A percentile compares a stretch with the other conserved stretches of the same genome.
phyloP scores from a whole-genome alignment of 2,888 invertebrate genomes.

The Andrena haemorrhoa region DNA sequence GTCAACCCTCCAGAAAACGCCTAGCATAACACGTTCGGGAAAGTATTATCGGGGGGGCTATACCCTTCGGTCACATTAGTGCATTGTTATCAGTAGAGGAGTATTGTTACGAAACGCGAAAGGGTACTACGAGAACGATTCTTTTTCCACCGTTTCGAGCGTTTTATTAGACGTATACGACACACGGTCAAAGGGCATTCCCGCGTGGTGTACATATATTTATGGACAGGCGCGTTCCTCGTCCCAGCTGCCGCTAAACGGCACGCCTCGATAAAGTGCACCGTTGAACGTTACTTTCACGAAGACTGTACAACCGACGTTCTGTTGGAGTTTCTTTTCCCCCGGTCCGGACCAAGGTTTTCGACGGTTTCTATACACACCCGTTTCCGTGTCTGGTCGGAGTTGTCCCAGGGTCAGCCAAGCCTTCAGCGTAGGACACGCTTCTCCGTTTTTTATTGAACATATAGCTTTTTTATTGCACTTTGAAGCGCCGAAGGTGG shows the following conservation, averaged over 20 bases:
- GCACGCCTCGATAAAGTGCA: constrained; percentile 29
- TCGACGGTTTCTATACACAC: constrained; percentile 31
- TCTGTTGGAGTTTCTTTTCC: constrained; percentile 10
- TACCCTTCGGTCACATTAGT: constrained; percentile 39
- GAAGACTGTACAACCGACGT: constrained; percentile 8
- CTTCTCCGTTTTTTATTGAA: constrained; percentile 56
- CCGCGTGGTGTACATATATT: constrained; percentile 28
- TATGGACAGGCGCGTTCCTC: constrained; percentile 7
- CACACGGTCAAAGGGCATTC: constrained; percentile 48
- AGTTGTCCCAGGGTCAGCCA: constrained; percentile 43
- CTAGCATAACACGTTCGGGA: constrained; percentile 47
- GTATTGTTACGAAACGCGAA: constrained; percentile 21
- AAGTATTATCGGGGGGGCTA: constrained; percentile 40
- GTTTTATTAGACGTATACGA: constrained; percentile 43
- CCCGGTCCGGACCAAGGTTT: constrained; percentile 49
- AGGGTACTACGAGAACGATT: constrained; percentile 25
- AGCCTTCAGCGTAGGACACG: constrained; percentile 38
- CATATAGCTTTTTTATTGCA: constrained; percentile 62
- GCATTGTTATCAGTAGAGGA: constrained; percentile 36
- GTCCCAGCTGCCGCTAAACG: constrained; percentile 8
- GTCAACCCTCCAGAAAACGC: constrained; percentile 37
- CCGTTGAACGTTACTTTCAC: constrained; percentile 29
- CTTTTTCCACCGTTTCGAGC: constrained; percentile 29
- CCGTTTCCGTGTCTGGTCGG: constrained; percentile 34
- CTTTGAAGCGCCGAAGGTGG: constrained; percentile 67